Evolutionary conservation across 2,113 vertebrate species (phyloP).

Genomic region (Machaerirhynchus nigripectus): DNA sequence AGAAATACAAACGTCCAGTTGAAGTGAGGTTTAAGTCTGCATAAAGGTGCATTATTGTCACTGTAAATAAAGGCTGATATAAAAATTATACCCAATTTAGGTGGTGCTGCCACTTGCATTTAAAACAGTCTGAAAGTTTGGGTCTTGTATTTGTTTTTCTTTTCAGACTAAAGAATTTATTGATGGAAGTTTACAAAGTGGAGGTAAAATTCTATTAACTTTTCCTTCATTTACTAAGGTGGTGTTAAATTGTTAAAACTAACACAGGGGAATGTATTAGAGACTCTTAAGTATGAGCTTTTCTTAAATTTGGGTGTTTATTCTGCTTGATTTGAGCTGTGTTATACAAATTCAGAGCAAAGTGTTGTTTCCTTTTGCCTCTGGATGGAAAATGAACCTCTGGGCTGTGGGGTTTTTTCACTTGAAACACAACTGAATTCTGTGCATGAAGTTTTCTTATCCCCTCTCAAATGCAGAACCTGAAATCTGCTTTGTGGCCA

Average conservation of each 20-base stretch:
- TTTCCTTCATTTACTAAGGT: neutral
- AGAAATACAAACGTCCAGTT: neutral
- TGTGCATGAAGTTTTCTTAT: neutral
- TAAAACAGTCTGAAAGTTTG: neutral
- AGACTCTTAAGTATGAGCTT: neutral
- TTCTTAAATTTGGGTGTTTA: neutral
- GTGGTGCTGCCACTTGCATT: neutral
- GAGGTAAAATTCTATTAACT: slow-evolving; percentile 78
- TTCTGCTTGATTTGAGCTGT: neutral
- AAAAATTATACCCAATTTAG: neutral
- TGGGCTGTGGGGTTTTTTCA: neutral
- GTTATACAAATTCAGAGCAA: neutral
- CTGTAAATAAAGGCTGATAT: neutral
- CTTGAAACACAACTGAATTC: neutral
- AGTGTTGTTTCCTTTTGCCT: neutral
- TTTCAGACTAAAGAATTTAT: slow-evolving; percentile 98
- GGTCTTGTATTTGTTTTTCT: neutral
- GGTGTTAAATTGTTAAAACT: neutral
- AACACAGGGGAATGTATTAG: neutral
- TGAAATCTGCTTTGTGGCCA: neutral
- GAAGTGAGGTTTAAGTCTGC: neutral
- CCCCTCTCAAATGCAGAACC: neutral
- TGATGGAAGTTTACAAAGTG: slow-evolving; percentile 94
- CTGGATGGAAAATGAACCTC: neutral
- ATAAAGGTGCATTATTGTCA: neutral